Evolutionary conservation across 2,113 vertebrate species (phyloP), one percentile per base, ranked within the genome.

Genomic region (Lipotes vexillifer): DNA sequence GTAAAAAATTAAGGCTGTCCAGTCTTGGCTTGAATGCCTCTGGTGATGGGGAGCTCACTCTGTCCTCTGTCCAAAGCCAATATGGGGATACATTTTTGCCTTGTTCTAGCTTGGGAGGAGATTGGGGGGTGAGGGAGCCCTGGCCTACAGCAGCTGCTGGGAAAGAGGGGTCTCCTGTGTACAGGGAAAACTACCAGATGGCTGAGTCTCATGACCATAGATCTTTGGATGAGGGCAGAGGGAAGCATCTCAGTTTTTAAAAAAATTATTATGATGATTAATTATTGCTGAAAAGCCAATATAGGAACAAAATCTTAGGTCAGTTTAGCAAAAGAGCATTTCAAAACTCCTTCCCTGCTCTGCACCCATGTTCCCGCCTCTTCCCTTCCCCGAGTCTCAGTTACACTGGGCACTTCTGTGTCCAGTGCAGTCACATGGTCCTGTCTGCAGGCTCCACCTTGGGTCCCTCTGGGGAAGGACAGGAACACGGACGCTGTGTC

Each of bases 381-480:
- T 27, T 12, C 25, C 38, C 55, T 44, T 68, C n/a, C 61, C 31
- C 0, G 2, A 12, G 13, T 33, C 49, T 65, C 31, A 0, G 2
- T 68, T 38, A 31, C 63, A 11, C 55, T 18, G n/a, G 75, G 46
- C 65, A 74, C 85, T 46, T 36, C 69, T 72, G 44, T n/a, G 93
- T 88, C 71, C 66, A 3, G 55, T 0, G 0, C 1, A 13, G 49
- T 82, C 93, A 41, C 75, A 13, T 0, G 2, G 82, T 44, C 21
- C 78, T 71, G 71, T 88, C 27, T 18, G 63, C 59, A 55, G 59
- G 46, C 63, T 59, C 57, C 1, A 2, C 82, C 83, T n/a, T 17
- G 7, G 27, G 49, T 88, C 80, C 87, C 95, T 69, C 72, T 33
- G 68, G 92, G 78, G 29, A 81, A 95, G 59, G 38, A 82, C 2